Base-by-base conservation (phyloP, 2,113 vertebrate genomes). In the Tichodroma muraria region DNA sequence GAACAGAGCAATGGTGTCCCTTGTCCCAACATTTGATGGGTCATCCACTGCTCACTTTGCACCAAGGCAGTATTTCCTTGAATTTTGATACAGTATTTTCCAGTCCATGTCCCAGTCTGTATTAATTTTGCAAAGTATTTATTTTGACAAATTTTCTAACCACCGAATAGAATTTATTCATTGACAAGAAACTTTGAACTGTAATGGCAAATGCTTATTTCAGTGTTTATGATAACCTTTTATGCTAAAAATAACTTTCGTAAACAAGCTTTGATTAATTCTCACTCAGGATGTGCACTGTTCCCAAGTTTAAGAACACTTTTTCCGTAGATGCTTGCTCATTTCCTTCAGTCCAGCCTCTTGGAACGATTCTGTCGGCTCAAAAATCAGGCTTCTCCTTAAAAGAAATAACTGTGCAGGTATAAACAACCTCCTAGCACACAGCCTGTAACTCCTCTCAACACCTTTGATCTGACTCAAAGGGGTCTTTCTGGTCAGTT, bases 241-340 rank as follows among this genome's bases (percentile, higher is more conserved):
- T 81, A 97, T 96, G 97, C 97, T 98, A 98, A 98, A 98, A 98
- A 98, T 98, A 98, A 86, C 54, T 76, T 71, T 60, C 38, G 96
- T 98, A 98, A 98, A 98, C 97, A 98, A 96, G 93, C 97, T 98
- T 97, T 98, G 98, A 98, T 98, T 98, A 96, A 98, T 98, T 98
- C 97, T 94, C 93, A 96, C 95, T 95, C 98, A 98, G 98, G 98
- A 98, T 98, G 96, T 98, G 93, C 93, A 69, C 80, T 85, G 94
- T 96, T 96, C 95, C 89, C 95, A 96, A 97, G 97, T 94, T 97
- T 95, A 78, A 92, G 97, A 97, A 96, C 94, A 97, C 95, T 95
- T 97, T 98, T 97, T 98, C 97, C 97, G 97, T 96, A 97, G 96
- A 95, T 89, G 97, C 91, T 96, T 60, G 52, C 90, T 97, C 93